Evolutionary conservation across 2,113 vertebrate species (phyloP).

Genomic region (Alethe castanea): DNA sequence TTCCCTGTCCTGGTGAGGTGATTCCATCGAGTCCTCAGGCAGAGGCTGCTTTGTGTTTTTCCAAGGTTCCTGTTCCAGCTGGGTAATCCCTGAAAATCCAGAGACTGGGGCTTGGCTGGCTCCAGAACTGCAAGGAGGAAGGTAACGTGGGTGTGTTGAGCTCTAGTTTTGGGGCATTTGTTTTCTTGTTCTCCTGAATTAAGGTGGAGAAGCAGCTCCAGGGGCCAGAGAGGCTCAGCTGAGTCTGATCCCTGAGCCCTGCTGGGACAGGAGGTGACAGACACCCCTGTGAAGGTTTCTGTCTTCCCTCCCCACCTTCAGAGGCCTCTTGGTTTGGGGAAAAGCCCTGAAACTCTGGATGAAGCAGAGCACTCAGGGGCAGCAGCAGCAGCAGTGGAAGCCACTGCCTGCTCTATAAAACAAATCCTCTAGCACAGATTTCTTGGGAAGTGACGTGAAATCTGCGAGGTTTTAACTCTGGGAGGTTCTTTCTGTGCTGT

Average conservation of each 20-base stretch:
- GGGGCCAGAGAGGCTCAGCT: fast-evolving
- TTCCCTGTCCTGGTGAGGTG: background rate
- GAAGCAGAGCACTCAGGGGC: background rate
- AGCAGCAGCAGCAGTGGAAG: background rate
- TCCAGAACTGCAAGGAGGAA: background rate
- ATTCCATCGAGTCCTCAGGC: fast-evolving
- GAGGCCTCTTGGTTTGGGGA: background rate
- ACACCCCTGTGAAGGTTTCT: fast-evolving
- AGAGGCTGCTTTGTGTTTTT: background rate
- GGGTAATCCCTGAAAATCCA: too few species aligned
- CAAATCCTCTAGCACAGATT: fast-evolving
- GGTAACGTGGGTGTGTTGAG: background rate
- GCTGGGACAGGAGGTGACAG: background rate
- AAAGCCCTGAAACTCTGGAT: fast-evolving
- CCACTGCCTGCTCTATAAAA: background rate
- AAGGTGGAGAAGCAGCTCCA: background rate
- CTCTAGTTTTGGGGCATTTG: fast-evolving
- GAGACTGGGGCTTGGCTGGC: background rate
- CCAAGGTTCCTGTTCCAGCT: background rate
- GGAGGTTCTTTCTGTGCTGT: background rate
- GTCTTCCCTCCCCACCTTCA: background rate
- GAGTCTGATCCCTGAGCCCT: background rate
- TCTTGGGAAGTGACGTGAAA: background rate
- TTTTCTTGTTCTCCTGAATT: background rate
- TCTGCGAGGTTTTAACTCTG: fast-evolving